phyloP scores from a whole-genome alignment of 2,888 invertebrate genomes.

The Oxyscelio sp. region DNA sequence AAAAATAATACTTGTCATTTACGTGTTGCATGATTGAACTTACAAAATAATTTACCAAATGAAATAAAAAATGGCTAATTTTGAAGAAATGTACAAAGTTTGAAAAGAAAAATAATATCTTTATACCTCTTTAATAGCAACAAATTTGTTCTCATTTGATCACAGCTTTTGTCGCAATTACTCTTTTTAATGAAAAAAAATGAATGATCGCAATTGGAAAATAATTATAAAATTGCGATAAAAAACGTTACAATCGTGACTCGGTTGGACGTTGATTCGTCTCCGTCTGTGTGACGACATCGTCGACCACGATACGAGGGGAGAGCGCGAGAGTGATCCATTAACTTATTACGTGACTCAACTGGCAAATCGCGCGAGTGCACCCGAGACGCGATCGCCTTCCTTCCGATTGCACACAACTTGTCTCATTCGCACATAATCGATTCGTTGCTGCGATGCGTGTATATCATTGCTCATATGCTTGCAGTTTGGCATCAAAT shows the following conservation, averaged over 20 bases:
- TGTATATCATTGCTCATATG: conserved; percentile 60
- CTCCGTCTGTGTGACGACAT: conserved; percentile 41
- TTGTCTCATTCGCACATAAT: conserved; percentile 73
- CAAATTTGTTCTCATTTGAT: too few relatives aligned
- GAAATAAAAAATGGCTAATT: too few relatives aligned
- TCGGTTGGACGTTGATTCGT: conserved; percentile 59
- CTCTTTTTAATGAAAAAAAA: too few relatives aligned
- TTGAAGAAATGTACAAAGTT: too few relatives aligned
- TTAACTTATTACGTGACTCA: conserved; percentile 76
- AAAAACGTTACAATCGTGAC: conserved; percentile 4
- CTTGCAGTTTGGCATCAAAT: conserved; percentile 37
- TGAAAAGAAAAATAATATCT: too few relatives aligned
- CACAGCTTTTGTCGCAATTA: too few relatives aligned
- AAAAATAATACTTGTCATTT: too few relatives aligned
- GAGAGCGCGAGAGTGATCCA: conserved; percentile 60
- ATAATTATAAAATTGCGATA: not conserved
- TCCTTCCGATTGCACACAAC: conserved; percentile 74
- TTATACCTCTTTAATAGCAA: too few relatives aligned
- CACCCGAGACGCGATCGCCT: conserved; percentile 69
- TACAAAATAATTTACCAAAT: too few relatives aligned
- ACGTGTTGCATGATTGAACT: too few relatives aligned
- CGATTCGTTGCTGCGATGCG: conserved; percentile 58
- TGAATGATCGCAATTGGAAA: not conserved
- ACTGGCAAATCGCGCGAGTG: conserved; percentile 70
- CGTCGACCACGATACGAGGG: conserved; percentile 53